Evolutionary conservation across 2,888 invertebrate species (phyloP), one percentile per base, ranked within the genome.

Genomic region (Lasioglossum morio): DNA sequence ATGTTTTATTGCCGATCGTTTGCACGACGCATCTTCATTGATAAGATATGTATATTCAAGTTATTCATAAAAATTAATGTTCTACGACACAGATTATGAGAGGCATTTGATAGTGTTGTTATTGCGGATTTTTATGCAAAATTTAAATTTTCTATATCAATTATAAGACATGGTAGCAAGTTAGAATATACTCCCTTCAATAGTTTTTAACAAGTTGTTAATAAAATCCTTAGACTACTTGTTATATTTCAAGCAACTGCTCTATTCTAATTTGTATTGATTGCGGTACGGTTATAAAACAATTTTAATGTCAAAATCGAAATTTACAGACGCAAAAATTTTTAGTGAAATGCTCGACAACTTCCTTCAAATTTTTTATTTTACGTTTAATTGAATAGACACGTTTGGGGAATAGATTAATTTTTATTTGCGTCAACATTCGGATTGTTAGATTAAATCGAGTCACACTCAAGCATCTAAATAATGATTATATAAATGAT

Each of bases 11-110:
- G 23, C 37, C 69, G 40, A 69, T 19, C 12, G 4, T 69, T n/a
- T 12, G 40, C n/a, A n/a, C 40, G 30, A 27, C 7, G 63, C 30
- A 30, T 63, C 5, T 30, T 63, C 30, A 30, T 30, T 5, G 34
- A 69, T 1, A 8, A 19, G 34, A 23, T 34, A 37, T 43, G 40
- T 40, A 43, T 69, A 69, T 10, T 19, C 34, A 37, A 34, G 34
- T 1, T 40, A 40, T 37, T 40, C 53, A 8, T 40, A 19, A n/a
- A 60, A 40, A 75, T 40, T 19, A 81, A 86, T 77, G 8, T 53
- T 53, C 23, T 3, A 2, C 53, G 53, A 23, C 23, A 53, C 53
- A 2, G 8, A 19, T 53, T 53, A 8, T 8, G 23, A 8, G 23
- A 8, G 53, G 23, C 53, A 23, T 2, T 23, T 0, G 23, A n/a